Evolutionary conservation across 2,888 invertebrate species (phyloP), one percentile per base, ranked within the genome.

Genomic region (Oconnorella tubifera): DNA sequence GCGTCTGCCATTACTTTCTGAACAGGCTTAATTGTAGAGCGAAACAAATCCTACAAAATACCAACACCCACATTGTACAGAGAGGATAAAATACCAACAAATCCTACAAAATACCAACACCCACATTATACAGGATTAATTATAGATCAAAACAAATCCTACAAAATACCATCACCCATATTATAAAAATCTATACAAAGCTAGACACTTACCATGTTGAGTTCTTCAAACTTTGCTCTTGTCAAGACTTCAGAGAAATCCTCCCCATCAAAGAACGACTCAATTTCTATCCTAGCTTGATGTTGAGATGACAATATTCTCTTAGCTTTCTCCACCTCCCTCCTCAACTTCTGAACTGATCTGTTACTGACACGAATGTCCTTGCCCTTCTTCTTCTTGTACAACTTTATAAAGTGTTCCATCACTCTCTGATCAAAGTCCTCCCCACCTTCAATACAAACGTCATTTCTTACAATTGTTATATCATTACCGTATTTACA

Each of bases 321-420:
- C 87, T 97, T 97, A 0, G 96, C 97, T 84, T 96, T 96, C 82
- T 97, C 97, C 29, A 96, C 96, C 84, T 96, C 97, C 82, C 96
- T 90, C 83, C 96, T 89, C 76, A 97, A 86, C 83, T 96, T 96
- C 85, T 96, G 96, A 2, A 96, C 92, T 67, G 96, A 94, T 69
- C 95, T 88, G 84, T 92, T 83, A 83, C 95, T 94, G 81, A 91
- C 92, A 73, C 95, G 88, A 83, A 96, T 91, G 81, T 97, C 95
- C 85, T 95, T 95, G 83, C 94, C 93, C 87, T 92, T 93, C 89
- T 97, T 96, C 87, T 95, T 96, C 87, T 97, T 96, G 88, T 94
- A 94, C 80, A 97, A 83, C 83, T 98, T 97, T 83, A 96, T 93
- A 86, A 99, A 98, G 85, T 99, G 95, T 77, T 98, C 96, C 94